Conservation (phyloP, 2,113 vertebrate genomes). For the Gallinago undulata region DNA sequence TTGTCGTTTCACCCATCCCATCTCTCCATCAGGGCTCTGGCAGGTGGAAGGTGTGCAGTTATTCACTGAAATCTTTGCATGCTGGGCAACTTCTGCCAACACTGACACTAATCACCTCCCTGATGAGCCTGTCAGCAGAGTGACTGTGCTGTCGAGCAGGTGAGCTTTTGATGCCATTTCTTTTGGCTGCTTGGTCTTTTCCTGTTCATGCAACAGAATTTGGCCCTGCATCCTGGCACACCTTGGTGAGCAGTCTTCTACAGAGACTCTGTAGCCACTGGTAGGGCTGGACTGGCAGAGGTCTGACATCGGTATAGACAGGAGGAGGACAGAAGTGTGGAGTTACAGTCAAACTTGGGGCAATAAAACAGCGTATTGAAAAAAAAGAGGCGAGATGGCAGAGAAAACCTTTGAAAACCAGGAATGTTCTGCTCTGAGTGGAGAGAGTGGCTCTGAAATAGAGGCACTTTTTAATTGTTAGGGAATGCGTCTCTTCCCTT, state of each 20-base stretch:
- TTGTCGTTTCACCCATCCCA: not conserved
- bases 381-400: not conserved
- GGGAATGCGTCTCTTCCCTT: not conserved
- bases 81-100: not conserved
- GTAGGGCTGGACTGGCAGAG: not conserved
- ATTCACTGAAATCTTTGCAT: not conserved
- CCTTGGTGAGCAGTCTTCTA: not conserved
- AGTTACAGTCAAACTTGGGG: not conserved
- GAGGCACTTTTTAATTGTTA: not conserved
- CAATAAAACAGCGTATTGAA: not conserved
- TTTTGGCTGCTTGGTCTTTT: not conserved
- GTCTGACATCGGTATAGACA: not conserved
- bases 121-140: not conserved
- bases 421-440: not conserved
- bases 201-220: not conserved
- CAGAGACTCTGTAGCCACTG: not conserved
- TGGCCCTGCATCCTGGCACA: not conserved
- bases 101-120: not conserved
- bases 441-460: not conserved
- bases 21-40: not conserved
- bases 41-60: not conserved
- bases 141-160: not conserved
- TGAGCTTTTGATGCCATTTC: not conserved
- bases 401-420: not conserved
- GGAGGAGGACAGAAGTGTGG: not conserved